Evolutionary conservation across 2,797 vertebrate genomes (phyloP).

Genomic region (Sandelia bainsii): DNA sequence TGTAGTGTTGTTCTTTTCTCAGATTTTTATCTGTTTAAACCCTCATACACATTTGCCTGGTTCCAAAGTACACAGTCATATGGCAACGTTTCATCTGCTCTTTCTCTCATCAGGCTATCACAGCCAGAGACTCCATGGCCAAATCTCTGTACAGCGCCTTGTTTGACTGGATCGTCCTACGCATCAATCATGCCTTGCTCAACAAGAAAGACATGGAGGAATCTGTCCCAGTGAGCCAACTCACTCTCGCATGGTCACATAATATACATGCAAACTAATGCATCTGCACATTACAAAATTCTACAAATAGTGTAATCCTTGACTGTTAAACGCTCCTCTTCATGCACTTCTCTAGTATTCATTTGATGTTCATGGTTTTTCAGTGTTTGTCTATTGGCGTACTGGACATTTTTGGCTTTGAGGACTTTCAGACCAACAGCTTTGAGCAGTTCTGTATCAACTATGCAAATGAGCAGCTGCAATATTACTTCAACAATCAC

Average conservation of each 20-base stretch:
- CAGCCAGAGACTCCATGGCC: conserved; percentile 98
- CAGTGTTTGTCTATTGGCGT: conserved; percentile 97
- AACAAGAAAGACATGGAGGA: conserved; percentile 99
- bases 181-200: conserved; percentile 97
- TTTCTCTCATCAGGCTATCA: conserved; percentile 88
- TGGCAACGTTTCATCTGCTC: neutral
- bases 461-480: conserved; percentile 98
- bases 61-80: neutral
- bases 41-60: neutral
- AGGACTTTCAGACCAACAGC: conserved; percentile 98
- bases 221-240: conserved; percentile 88
- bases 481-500: conserved; percentile 99
- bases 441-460: conserved; percentile 99
- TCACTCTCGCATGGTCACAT: neutral
- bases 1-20: neutral
- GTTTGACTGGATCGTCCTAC: conserved; percentile 98
- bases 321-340: neutral
- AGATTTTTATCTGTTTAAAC: neutral
- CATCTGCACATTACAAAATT: neutral
- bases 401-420: conserved; percentile 98
- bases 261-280: neutral
- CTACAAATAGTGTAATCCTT: neutral
- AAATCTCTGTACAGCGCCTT: conserved; percentile 98
- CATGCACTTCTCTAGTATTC: neutral
- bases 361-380: neutral